These are phyloP conservation scores for Menidia menidia DNA, from an alignment of 2,797 vertebrate genomes.

Conservation along the genomic window DNA sequence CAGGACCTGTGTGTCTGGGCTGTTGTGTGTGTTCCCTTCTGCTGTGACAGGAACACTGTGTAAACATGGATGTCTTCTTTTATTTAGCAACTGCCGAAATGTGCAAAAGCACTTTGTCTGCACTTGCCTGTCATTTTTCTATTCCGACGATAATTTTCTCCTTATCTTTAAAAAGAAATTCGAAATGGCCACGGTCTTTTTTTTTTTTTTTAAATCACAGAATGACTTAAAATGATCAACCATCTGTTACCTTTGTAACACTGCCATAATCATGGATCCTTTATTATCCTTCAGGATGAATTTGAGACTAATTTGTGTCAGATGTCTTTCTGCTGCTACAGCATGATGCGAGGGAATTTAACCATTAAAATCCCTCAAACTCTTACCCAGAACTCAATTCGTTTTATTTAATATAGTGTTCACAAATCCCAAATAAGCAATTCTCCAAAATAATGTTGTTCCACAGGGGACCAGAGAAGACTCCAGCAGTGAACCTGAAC, in stretches of 20 bases:
- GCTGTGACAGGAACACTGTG: constrained; percentile 11
- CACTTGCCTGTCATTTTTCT: neutral
- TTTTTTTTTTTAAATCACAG: too few relatives aligned
- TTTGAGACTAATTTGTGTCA: neutral
- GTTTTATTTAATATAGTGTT: neutral
- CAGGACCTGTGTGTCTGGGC: constrained; percentile 18
- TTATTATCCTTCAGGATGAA: neutral
- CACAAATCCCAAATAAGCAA: neutral
- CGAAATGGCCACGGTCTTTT: too few relatives aligned
- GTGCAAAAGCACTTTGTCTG: neutral
- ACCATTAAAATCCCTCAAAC: neutral
- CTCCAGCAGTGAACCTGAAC: constrained; percentile 39
- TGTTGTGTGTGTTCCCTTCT: constrained; percentile 29
- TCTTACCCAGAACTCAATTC: neutral
- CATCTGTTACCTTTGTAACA: neutral
- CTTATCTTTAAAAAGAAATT: too few relatives aligned
- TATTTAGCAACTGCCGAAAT: constrained; percentile 21
- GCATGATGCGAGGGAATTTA: neutral
- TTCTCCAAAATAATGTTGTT: constrained; percentile 4
- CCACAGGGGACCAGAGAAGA: constrained; percentile 19
- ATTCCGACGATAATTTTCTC: neutral
- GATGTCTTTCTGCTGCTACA: neutral
- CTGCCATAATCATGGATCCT: too few relatives aligned
- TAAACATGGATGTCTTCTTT: constrained; percentile 21
- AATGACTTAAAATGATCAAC: neutral